Percentiles rank a stretch among this genome's conserved stretches.
These are phyloP conservation scores for Sandelia bainsii DNA, from an alignment of 2,797 vertebrate species.

Conservation along the genomic window DNA sequence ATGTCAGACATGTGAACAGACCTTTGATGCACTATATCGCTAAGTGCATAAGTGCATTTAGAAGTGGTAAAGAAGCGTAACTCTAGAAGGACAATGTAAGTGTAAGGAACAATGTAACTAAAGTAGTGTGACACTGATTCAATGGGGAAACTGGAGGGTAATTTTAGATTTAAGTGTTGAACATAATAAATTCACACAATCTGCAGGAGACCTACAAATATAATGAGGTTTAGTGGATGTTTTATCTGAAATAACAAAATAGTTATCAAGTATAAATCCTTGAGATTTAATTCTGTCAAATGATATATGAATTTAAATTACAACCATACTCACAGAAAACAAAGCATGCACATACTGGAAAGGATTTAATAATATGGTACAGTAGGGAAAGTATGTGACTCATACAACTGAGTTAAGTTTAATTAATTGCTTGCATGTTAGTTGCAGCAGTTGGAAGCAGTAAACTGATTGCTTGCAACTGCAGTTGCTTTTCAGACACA, in stretches of 20 bases:
- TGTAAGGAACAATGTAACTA: background rate
- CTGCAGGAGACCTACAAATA: background rate
- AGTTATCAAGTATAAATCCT: background rate
- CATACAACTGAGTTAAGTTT: too few species aligned
- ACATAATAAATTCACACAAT: background rate
- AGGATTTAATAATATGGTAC: too few species aligned
- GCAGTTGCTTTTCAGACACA: too few species aligned
- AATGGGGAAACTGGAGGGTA: background rate
- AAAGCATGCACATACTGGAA: too few species aligned
- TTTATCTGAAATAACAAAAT: background rate
- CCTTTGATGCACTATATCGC: slow-evolving; percentile 31
- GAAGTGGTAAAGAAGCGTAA: background rate
- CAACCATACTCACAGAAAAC: background rate
- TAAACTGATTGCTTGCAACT: too few species aligned
- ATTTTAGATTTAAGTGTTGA: background rate
- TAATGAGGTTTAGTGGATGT: background rate
- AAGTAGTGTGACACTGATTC: slow-evolving; percentile 3
- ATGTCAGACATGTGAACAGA: slow-evolving; percentile 38
- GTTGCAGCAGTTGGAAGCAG: too few species aligned
- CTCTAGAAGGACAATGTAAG: background rate
- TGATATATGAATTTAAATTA: background rate
- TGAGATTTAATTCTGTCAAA: background rate
- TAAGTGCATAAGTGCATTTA: slow-evolving; percentile 7
- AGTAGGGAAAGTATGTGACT: too few species aligned
- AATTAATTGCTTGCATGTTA: too few species aligned